These are phyloP conservation scores for Linhomoeus sp. DNA, from an alignment of 2,888 invertebrate genomes.

Conservation along the genomic window DNA sequence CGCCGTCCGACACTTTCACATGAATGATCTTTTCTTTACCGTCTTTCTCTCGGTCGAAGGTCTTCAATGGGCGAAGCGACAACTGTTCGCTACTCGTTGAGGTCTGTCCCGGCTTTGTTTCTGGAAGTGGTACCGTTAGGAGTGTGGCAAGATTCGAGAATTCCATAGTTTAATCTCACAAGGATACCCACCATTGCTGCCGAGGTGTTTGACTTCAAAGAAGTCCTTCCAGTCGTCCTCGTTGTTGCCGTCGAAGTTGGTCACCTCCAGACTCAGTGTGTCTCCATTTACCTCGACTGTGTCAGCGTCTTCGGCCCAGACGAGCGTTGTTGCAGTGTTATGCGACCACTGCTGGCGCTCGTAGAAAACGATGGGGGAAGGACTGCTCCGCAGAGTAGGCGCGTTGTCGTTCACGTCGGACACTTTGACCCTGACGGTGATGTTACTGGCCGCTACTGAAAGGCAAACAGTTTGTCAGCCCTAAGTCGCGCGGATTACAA, in stretches of 20 bases:
- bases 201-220: too few relatives aligned
- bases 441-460: too few relatives aligned
- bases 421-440: slow-evolving; percentile 54
- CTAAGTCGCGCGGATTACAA: too few relatives aligned
- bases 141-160: too few relatives aligned
- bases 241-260: too few relatives aligned
- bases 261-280: slow-evolving; percentile 57
- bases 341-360: slow-evolving; percentile 77
- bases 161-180: too few relatives aligned
- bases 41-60: slow-evolving; percentile 20
- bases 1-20: slow-evolving; percentile 88
- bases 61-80: slow-evolving; percentile 1
- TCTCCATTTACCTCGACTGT: slow-evolving; percentile 69
- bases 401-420: slow-evolving; percentile 77
- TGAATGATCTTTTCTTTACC: slow-evolving; percentile 61
- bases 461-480: too few relatives aligned
- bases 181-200: too few relatives aligned
- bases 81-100: too few relatives aligned
- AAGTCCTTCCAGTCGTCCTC: too few relatives aligned
- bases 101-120: too few relatives aligned
- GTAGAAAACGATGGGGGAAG: slow-evolving; percentile 71
- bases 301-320: slow-evolving; percentile 21
- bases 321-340: slow-evolving; percentile 44
- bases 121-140: too few relatives aligned
- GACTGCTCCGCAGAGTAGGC: slow-evolving; percentile 66